Evolutionary conservation across 2,888 invertebrate genomes (phyloP), one percentile per base, ranked within the genome.

Genomic region (Bombylius major): DNA sequence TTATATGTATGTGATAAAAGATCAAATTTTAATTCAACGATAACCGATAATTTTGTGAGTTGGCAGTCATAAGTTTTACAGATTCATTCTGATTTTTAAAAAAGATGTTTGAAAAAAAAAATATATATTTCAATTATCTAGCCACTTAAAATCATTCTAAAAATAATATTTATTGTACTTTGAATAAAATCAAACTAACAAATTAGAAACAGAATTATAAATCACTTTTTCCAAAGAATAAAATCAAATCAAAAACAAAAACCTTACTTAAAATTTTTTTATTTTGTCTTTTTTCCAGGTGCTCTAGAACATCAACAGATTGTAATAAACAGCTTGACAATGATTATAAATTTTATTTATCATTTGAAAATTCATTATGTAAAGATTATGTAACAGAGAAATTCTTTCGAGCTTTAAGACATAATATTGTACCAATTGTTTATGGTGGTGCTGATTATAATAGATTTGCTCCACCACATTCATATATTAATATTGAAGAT

Each of bases 381-480:
- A 69, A 74, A 50, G 84, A 86, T 67, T 86, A 86, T 67, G 80
- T 86, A 46, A 84, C 84, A 1, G 84, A 85, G 66, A 85, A 86
- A 67, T 62, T 73, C 1, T 73, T 64, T 47, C 63, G 60, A 9
- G 65, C 12, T 42, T 11, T 42, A 11, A 4, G 5, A 42, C 12
- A 42, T 42, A 1, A 11, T 42, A 42, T 11, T 12, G 69, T 85
- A 45, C 84, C 84, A 2, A 78, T 84, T 5, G 83, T 83, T 8
- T 83, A 82, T 73, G 83, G 85, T 3, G 84, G 82, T n/a, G 79
- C 79, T 46, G 79, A 84, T 65, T 83, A 85, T 66, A 70, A 68
- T 36, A 67, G 72, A 5, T 77, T 79, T 48, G 76, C 82, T 2
- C 85, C 85, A 0, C 78, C 79, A 1, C 70, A 78, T 57, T 82